Evolutionary conservation across 2,888 invertebrate genomes (phyloP).

Genomic region (Xestia rhomboidea): DNA sequence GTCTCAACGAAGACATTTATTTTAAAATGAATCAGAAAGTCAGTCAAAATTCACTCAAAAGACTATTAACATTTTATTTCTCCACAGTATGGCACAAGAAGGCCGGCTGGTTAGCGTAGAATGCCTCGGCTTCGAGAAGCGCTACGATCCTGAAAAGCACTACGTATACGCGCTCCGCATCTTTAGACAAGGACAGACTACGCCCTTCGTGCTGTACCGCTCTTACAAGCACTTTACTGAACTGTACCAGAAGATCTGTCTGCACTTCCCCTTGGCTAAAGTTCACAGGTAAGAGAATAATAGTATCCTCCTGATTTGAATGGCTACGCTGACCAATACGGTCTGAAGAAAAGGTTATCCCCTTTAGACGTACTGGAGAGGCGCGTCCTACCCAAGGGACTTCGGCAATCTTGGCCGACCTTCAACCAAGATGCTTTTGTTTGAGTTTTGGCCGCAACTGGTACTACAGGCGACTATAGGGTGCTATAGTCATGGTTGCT

Average conservation of each 20-base stretch:
- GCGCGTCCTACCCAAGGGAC: too few relatives aligned
- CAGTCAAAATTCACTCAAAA: background rate
- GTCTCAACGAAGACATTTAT: background rate
- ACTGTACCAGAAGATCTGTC: slow-evolving; percentile 97
- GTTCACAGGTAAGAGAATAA: slow-evolving; percentile 94
- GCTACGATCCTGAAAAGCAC: slow-evolving; percentile 99
- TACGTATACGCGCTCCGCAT: slow-evolving; percentile 97
- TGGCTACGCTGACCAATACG: too few relatives aligned
- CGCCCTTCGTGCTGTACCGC: slow-evolving; percentile 96
- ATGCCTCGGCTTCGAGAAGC: slow-evolving; percentile 97
- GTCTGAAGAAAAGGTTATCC: too few relatives aligned
- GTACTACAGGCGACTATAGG: too few relatives aligned
- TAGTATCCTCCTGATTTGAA: too few relatives aligned
- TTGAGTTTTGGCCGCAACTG: too few relatives aligned
- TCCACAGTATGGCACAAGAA: slow-evolving; percentile 95
- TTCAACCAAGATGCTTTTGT: too few relatives aligned
- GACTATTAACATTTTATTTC: background rate
- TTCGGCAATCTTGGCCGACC: too few relatives aligned
- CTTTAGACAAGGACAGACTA: slow-evolving; percentile 95
- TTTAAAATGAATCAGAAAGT: background rate
- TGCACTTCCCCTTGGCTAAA: slow-evolving; percentile 97
- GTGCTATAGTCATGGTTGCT: too few relatives aligned
- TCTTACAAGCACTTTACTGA: slow-evolving; percentile 99
- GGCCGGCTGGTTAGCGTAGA: slow-evolving; percentile 96
- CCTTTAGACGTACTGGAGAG: too few relatives aligned